phyloP scores from a whole-genome alignment of 2,888 invertebrate species.

The Coenonympha glycerion region DNA sequence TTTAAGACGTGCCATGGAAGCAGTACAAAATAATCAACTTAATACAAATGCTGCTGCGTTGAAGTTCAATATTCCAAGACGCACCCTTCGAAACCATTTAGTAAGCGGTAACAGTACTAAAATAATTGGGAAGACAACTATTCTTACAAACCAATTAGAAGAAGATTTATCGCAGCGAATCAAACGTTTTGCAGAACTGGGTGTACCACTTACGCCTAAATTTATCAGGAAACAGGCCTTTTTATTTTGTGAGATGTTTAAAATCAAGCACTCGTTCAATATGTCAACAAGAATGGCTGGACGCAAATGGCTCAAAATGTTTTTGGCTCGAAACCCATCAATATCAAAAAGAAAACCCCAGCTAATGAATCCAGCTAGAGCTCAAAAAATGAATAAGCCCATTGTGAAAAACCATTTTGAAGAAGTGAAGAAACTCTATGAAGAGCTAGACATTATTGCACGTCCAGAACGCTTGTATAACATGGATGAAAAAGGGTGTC shows the following conservation, averaged over 20 bases:
- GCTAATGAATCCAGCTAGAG: conserved; percentile 6
- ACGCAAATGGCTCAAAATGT: not conserved
- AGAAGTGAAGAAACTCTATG: conserved; percentile 26
- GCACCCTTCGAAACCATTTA: too few relatives aligned
- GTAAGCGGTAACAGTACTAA: too few relatives aligned
- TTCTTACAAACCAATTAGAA: too few relatives aligned
- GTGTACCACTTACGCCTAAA: conserved; percentile 33
- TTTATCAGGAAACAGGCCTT: conserved; percentile 25
- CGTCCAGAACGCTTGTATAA: conserved; percentile 28
- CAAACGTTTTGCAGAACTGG: conserved; percentile 33
- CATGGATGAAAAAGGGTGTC: conserved; percentile 17
- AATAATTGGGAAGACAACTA: too few relatives aligned
- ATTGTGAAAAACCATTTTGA: too few relatives aligned
- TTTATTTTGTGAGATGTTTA: too few relatives aligned
- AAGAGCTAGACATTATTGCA: conserved; percentile 26
- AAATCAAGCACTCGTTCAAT: too few relatives aligned
- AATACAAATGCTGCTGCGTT: too few relatives aligned
- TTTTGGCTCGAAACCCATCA: not conserved
- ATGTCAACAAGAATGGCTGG: not conserved
- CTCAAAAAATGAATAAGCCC: too few relatives aligned
- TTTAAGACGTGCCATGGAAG: too few relatives aligned
- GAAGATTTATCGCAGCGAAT: conserved; percentile 32
- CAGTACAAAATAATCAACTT: too few relatives aligned
- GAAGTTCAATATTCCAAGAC: too few relatives aligned
- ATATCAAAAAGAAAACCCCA: not conserved